Evolutionary conservation across 2,888 invertebrate genomes (phyloP).

Genomic region (Rhorus exstirpatorius): DNA sequence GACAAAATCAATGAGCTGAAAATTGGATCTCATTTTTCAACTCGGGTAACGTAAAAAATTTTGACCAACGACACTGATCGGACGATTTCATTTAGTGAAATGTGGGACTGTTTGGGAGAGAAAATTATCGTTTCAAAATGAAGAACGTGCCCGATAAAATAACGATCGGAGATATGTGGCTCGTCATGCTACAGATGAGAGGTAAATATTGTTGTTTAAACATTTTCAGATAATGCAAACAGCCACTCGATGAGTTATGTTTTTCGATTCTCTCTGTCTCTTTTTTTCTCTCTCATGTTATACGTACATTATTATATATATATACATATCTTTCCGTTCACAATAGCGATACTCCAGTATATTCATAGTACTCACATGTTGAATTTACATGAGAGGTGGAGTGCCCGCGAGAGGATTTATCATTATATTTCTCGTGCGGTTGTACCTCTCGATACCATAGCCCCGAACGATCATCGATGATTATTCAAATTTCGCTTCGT

Average conservation of each 20-base stretch:
- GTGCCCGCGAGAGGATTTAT: conserved; percentile 75
- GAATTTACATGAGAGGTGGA: conserved; percentile 79
- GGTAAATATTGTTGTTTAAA: conserved; percentile 84
- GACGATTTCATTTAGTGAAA: conserved; percentile 20
- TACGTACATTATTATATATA: conserved; percentile 38
- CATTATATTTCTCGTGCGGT: conserved; percentile 70
- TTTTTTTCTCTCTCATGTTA: conserved; percentile 3
- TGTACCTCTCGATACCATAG: conserved; percentile 43
- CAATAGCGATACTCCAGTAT: conserved; percentile 78
- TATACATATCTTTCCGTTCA: conserved; percentile 60
- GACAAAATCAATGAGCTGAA: no score
- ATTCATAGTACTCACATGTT: conserved; percentile 73
- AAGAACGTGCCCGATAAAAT: conserved; percentile 79
- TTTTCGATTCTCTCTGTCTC: conserved; percentile 67
- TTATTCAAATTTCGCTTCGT: conserved; percentile 36
- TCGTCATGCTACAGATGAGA: conserved; percentile 81
- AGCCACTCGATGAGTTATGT: conserved; percentile 83
- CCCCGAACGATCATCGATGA: conserved; percentile 33
- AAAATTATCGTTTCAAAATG: conserved; percentile 11
- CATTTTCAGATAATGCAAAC: conserved; percentile 83
- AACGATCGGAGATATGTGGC: conserved; percentile 75
- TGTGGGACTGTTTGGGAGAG: background rate
- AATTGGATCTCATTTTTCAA: no score
- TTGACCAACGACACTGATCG: background rate
- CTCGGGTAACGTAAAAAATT: background rate